Percentiles rank a stretch among this genome's conserved stretches.
Evolutionary conservation across 2,888 invertebrate species (phyloP).

Genomic region (Chrysodeixis includens): DNA sequence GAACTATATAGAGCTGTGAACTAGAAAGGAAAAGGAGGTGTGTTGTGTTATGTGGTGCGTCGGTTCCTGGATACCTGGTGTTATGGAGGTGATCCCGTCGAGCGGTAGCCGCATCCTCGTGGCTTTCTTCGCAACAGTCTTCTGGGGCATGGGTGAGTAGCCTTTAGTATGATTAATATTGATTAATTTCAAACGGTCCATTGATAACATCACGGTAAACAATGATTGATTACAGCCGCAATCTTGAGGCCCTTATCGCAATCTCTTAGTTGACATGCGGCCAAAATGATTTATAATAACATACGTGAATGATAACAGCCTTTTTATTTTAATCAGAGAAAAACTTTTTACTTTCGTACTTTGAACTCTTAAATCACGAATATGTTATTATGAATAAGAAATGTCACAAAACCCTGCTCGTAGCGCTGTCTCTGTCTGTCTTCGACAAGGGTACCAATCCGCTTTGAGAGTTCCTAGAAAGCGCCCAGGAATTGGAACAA

Average conservation of each 20-base stretch:
- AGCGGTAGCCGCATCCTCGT: conserved; percentile 83
- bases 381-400: too few species aligned
- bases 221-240: not conserved
- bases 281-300: too few species aligned
- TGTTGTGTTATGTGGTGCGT: conserved; percentile 52
- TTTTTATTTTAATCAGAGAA: too few species aligned
- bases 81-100: conserved; percentile 81
- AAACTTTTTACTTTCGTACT: too few species aligned
- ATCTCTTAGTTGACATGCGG: not conserved
- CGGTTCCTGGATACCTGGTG: conserved; percentile 71
- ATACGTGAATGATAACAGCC: too few species aligned
- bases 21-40: conserved; percentile 40
- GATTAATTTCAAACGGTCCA: not conserved
- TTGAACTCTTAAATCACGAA: too few species aligned
- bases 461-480: not conserved
- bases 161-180: conserved; percentile 3
- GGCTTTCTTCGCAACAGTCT: conserved; percentile 83
- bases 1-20: conserved; percentile 46
- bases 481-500: not conserved
- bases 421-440: too few species aligned
- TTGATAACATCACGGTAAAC: not conserved
- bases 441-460: too few species aligned
- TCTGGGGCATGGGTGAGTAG: conserved; percentile 87
- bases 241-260: not conserved
- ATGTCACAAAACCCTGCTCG: too few species aligned